Evolutionary conservation across 2,797 vertebrate species (phyloP).

Genomic region (Spinus pinus): DNA sequence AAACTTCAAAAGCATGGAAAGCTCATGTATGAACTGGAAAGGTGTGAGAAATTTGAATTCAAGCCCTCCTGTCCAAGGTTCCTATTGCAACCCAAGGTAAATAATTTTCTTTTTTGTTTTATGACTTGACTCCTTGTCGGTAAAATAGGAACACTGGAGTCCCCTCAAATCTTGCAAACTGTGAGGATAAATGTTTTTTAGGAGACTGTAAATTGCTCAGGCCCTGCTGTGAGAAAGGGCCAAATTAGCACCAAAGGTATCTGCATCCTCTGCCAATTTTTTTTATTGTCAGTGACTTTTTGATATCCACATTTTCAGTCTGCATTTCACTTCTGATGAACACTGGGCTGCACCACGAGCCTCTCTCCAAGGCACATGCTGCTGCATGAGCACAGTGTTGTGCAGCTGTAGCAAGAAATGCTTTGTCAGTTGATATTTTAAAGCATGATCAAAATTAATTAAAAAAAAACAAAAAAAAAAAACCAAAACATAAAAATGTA

Average conservation of each 20-base stretch:
- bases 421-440: background rate
- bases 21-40: background rate
- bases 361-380: background rate
- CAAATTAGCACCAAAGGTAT: background rate
- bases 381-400: background rate
- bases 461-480: too few species aligned
- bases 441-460: background rate
- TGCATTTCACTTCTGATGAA: background rate
- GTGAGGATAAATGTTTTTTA: background rate
- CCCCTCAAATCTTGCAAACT: background rate
- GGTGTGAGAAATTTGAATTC: background rate
- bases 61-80: background rate
- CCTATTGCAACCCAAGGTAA: background rate
- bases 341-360: rapidly evolving
- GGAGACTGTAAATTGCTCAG: background rate
- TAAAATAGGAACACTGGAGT: background rate
- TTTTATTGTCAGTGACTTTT: background rate
- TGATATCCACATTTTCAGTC: background rate
- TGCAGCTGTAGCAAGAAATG: background rate
- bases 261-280: background rate
- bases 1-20: background rate
- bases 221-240: background rate
- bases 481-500: rapidly evolving
- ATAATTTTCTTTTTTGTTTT: background rate
- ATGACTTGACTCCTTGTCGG: rapidly evolving